phyloP scores from a whole-genome alignment of 1,140 invertebrate species.

The Littorina saxatilis region DNA sequence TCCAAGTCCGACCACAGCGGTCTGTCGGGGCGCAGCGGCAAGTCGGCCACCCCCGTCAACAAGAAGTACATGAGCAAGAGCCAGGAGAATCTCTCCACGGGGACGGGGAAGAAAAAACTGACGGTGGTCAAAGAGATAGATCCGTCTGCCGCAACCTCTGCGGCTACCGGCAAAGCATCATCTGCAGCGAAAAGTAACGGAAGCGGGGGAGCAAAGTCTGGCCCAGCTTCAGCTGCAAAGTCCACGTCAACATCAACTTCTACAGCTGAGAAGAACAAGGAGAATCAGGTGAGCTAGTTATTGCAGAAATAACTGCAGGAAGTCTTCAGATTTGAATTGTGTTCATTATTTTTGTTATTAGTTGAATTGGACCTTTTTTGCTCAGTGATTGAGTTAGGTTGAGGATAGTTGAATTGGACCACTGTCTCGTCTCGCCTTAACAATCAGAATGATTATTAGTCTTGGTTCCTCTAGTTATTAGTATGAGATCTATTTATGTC shows the following conservation, averaged over 20 bases:
- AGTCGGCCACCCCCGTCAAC: constrained; percentile 37
- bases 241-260: constrained; percentile 45
- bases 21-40: constrained; percentile 37
- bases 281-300: constrained; percentile 35
- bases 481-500: too few species aligned
- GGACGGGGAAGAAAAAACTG: constrained; percentile 58
- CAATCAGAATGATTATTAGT: too few species aligned
- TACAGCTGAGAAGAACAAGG: constrained; percentile 39
- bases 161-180: neutral
- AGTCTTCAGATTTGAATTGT: too few species aligned
- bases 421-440: too few species aligned
- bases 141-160: neutral
- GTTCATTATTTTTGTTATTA: neutral
- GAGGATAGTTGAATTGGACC: too few species aligned
- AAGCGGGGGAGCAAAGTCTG: neutral
- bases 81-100: constrained; percentile 71
- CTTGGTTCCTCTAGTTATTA: too few species aligned
- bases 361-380: too few species aligned
- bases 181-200: too few species aligned
- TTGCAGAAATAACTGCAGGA: too few species aligned
- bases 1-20: constrained; percentile 63
- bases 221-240: constrained; percentile 37
- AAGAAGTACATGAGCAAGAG: constrained; percentile 73
- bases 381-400: too few species aligned
- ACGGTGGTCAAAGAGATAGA: constrained; percentile 21